Percentiles rank a stretch among this genome's conserved stretches.
These are phyloP conservation scores for Drosophila triauraria DNA, from an alignment of 1,140 invertebrate species.

Conservation along the genomic window DNA sequence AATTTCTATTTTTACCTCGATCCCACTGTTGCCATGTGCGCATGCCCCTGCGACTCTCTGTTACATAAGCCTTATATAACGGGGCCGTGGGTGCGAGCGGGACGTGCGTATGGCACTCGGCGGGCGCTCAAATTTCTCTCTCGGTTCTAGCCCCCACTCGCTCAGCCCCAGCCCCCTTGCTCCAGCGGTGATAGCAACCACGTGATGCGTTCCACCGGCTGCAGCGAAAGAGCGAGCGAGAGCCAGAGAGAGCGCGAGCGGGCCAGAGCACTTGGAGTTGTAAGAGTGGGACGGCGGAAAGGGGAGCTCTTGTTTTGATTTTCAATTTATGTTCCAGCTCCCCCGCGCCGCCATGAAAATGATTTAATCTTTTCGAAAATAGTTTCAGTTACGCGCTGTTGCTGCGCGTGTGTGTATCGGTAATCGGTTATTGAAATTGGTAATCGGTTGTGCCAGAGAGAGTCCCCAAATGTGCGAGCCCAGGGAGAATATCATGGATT, in stretches of 20 bases:
- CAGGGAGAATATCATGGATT: slow-evolving; percentile 72
- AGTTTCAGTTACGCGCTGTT: slow-evolving; percentile 43
- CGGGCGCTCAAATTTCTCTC: slow-evolving; percentile 28
- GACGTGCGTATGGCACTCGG: slow-evolving; percentile 29
- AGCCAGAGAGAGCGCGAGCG: slow-evolving; percentile 6
- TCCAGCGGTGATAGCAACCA: slow-evolving; percentile 25
- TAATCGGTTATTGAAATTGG: slow-evolving; percentile 40
- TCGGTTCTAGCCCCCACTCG: slow-evolving; percentile 28
- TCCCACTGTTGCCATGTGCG: slow-evolving; percentile 69
- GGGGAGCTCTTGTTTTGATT: slow-evolving; percentile 64
- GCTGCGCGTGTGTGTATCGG: slow-evolving; percentile 23
- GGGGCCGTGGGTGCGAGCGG: slow-evolving; percentile 41
- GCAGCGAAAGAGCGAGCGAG: slow-evolving; percentile 18
- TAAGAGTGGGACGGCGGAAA: background rate
- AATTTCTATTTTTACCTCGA: slow-evolving; percentile 60
- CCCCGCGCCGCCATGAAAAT: slow-evolving; percentile 35
- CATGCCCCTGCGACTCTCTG: slow-evolving; percentile 61
- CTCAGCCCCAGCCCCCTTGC: slow-evolving; percentile 6
- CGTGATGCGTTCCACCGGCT: slow-evolving; percentile 54
- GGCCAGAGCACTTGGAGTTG: slow-evolving; percentile 15
- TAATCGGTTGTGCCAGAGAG: slow-evolving; percentile 40
- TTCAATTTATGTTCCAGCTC: slow-evolving; percentile 53
- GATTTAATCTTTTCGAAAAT: slow-evolving; percentile 53
- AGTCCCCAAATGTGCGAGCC: slow-evolving; percentile 20
- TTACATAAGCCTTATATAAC: slow-evolving; percentile 82